Base-by-base conservation (phyloP, 2,888 invertebrate species). In the Pseudanteris insignis region DNA sequence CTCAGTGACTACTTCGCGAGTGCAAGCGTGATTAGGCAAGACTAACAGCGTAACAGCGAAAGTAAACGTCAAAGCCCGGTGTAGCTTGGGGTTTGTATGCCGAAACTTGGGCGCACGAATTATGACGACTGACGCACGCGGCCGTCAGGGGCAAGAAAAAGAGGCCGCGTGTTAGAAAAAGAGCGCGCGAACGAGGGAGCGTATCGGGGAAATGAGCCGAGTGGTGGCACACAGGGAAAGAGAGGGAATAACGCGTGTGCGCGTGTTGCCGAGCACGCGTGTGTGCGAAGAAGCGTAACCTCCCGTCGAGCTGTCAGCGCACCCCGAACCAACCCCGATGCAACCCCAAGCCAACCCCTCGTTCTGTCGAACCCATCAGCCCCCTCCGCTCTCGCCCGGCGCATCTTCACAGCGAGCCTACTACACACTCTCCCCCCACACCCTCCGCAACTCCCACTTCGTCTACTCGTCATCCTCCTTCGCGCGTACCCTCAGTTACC, bases 241-340 rank as follows among this genome's bases (percentile, higher is more conserved):
- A 34, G 59, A 60, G 60, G 62, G 64, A 44, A 38, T 58, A 58
- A 65, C 50, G 63, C 54, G 63, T 59, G 47, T 41, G 46, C 66
- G 59, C 62, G 64, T 55, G 58, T 58, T 46, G 54, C 61, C 37
- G 24, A 29, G 47, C 46, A 54, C 55, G 59, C 63, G 68, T 65
- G 65, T 76, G 78, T 76, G 76, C 79, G 74, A 71, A 74, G 75
- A 76, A 73, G 73, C 79, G 79, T 79, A 78, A 77, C 79, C 79
- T 78, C 79, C 77, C 75, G 74, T 66, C 62, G 65, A 66, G 65
- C 79, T 79, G 79, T 79, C 79, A 79, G 79, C 79, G 77, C 78
- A 78, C 77, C 79, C 65, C 64, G 70, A 74, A 72, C 76, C 75
- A 71, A 73, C 73, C 73, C 75, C 69, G 71, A 67, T 73, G 69